Base-by-base conservation (phyloP, 1,140 invertebrate genomes). In the Pectinophora gossypiella region DNA sequence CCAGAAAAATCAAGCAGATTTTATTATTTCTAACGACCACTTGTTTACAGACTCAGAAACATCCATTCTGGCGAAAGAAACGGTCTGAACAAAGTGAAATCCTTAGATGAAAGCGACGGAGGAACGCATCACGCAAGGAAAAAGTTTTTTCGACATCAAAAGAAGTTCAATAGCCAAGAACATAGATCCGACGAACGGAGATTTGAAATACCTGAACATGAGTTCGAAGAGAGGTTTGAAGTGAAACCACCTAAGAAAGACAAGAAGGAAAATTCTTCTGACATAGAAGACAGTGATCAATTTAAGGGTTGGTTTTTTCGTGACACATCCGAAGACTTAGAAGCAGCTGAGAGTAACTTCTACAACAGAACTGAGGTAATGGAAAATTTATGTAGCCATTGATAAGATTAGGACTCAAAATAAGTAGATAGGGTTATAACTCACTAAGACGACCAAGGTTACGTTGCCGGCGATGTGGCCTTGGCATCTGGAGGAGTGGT, bases 201-300 rank as follows among this genome's bases (percentile, higher is more conserved):
- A 32, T 73, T 77, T 12, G 84, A 87, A 51, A 73, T 88, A 49
- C 89, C 90, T 0, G 86, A 89, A 58, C 90, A 91, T 53, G 90
- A 91, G 45, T 91, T 90, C 48, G 89, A 90, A 63, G 84, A 88
- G 19, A 88, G 70, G 50, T 90, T 91, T 49, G 89, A 90, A 70
- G 64, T 87, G 3, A 89, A 87, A 62, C 71, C 81, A 9, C 87
- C 76, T 0, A 65, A 72, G 16, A 88, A 88, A 51, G 40, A 60
- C 4, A 21, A 20, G 13, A 88, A 88, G 51, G 43, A 60, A 7
- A 61, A 60, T 36, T 4, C 53, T 10, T 67, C 59, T 49, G 52
- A 49, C 10, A 61, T 54, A 3, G 60, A 67, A 38, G 47, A 18
- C 5, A 57, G 35, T 9, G 56, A 76, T 23, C 63, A 68, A 20